These are phyloP conservation scores for Alloplasta piceator DNA, from an alignment of 2,888 invertebrate genomes.

Conservation along the genomic window DNA sequence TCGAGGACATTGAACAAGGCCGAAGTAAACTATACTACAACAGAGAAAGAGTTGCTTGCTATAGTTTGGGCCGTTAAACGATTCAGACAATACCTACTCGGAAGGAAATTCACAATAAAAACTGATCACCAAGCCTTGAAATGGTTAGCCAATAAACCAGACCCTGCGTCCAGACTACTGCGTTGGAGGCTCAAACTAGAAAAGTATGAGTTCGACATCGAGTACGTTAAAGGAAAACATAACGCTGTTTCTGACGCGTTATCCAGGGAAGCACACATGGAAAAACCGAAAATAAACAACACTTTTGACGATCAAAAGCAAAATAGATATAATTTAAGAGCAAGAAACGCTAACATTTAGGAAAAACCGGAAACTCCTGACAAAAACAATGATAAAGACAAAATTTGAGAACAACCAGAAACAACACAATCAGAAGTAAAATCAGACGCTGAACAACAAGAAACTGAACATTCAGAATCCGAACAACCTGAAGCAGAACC, in stretches of 20 bases:
- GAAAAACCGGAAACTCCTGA: not conserved
- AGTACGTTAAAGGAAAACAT: conserved; percentile 71
- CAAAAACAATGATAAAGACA: not conserved
- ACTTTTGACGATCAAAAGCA: conserved; percentile 70
- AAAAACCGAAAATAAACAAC: conserved; percentile 72
- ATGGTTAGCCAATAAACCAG: conserved; percentile 69
- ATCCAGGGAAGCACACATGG: conserved; percentile 73
- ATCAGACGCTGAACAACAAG: conserved; percentile 3
- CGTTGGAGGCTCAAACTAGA: conserved; percentile 68
- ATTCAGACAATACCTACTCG: conserved; percentile 69
- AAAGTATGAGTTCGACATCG: conserved; percentile 74
- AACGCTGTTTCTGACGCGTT: conserved; percentile 75
- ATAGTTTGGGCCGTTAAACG: conserved; percentile 66
- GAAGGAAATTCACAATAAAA: conserved; percentile 65
- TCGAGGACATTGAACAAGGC: conserved; percentile 69
- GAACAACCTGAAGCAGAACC: conserved; percentile 21
- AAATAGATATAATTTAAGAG: not conserved
- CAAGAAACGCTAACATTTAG: not conserved
- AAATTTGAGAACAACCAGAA: not conserved
- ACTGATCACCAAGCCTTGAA: conserved; percentile 76
- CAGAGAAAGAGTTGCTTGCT: conserved; percentile 69
- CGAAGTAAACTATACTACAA: conserved; percentile 64
- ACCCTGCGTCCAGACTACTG: conserved; percentile 33
- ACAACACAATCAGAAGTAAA: conserved; percentile 30
- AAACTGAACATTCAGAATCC: conserved; percentile 7